phyloP scores from a whole-genome alignment of 1,140 invertebrate genomes.

The Cryptotermes secundus region DNA sequence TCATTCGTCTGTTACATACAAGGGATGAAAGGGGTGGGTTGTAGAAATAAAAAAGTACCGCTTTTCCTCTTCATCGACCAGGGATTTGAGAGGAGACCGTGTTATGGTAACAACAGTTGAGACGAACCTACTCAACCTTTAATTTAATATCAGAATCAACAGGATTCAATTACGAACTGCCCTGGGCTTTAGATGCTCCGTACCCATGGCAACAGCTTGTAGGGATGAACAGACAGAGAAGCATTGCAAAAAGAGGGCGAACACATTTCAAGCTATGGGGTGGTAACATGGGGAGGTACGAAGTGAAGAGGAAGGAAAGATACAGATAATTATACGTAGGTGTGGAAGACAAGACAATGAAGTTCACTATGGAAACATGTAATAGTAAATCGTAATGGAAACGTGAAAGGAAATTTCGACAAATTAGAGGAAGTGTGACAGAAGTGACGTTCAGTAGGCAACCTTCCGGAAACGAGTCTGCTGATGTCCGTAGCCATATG shows the following conservation, averaged over 20 bases:
- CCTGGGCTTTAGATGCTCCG: neutral
- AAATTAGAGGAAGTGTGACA: neutral
- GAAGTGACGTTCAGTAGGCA: neutral
- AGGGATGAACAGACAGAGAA: neutral
- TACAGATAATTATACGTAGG: constrained; percentile 6
- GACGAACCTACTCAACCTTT: neutral
- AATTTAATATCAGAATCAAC: constrained; percentile 20
- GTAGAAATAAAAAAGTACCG: neutral
- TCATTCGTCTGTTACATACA: neutral
- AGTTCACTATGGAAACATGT: neutral
- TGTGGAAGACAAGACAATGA: constrained; percentile 18
- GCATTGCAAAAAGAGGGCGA: neutral
- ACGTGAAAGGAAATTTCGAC: neutral
- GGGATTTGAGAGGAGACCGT: constrained; percentile 8
- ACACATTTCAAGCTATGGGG: neutral
- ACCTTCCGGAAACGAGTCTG: neutral
- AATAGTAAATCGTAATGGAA: neutral
- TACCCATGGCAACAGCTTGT: constrained; percentile 14
- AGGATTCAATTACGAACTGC: constrained; percentile 19
- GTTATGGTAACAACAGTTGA: constrained; percentile 19
- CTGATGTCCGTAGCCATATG: neutral
- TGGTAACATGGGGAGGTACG: neutral
- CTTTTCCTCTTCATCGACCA: constrained; percentile 11
- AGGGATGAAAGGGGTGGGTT: neutral
- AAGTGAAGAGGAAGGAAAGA: neutral